phyloP scores from a whole-genome alignment of 2,888 invertebrate genomes.

The Petrolisthes manimaculis region DNA sequence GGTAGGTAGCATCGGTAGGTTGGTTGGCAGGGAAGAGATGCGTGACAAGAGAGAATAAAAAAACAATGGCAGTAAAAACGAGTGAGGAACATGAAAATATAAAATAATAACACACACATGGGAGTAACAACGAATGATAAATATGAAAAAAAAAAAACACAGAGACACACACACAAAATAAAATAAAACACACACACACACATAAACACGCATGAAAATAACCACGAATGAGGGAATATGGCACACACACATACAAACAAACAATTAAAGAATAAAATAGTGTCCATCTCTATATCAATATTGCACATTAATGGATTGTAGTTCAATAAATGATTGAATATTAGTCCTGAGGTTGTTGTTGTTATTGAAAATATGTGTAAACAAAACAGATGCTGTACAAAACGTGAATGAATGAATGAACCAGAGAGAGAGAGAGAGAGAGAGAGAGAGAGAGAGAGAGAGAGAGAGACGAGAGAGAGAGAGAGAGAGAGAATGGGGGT shows the following conservation, averaged over 20 bases:
- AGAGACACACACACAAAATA: background rate
- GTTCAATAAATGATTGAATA: no score
- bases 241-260: no score
- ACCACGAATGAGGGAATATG: no score
- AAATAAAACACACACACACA: no score
- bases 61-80: background rate
- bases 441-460: constrained; percentile 6
- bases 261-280: no score
- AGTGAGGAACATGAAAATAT: background rate
- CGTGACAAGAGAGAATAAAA: background rate
- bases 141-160: background rate
- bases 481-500: background rate
- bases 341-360: no score
- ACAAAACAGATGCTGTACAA: no score
- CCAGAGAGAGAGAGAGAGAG: background rate
- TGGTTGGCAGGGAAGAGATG: background rate
- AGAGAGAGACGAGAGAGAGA: background rate
- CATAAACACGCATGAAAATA: no score
- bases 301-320: no score
- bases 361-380: no score
- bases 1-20: background rate
- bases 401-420: background rate
- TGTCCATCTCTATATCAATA: no score
- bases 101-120: background rate
- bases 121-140: no score